These are phyloP conservation scores for Xenus cinereus DNA, from an alignment of 2,113 vertebrate genomes.

Conservation along the genomic window DNA sequence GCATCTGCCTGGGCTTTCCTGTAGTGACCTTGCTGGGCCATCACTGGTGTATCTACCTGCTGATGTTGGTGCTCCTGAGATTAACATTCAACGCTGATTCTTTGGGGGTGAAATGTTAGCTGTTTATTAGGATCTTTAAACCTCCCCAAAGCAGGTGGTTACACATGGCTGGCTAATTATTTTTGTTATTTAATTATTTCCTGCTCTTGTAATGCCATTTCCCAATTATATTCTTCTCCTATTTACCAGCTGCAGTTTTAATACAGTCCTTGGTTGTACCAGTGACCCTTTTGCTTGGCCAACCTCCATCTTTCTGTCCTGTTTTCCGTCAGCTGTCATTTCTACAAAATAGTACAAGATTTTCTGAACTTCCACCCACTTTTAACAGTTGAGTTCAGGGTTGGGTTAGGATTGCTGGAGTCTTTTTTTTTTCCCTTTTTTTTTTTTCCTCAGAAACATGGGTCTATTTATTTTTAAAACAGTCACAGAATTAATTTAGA, in stretches of 20 bases:
- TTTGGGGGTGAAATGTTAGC: background rate
- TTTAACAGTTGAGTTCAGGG: background rate
- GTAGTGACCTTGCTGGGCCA: accelerated
- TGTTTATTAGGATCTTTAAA: background rate
- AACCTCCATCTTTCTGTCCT: slow-evolving; percentile 19
- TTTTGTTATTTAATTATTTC: slow-evolving; percentile 31
- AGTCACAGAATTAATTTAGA: background rate
- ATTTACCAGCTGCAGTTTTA: slow-evolving; percentile 24
- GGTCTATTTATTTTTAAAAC: background rate
- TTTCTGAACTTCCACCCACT: background rate
- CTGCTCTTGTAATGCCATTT: background rate
- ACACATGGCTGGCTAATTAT: background rate
- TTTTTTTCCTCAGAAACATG: background rate
- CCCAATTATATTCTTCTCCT: background rate
- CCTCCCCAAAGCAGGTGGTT: background rate
- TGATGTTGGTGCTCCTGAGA: background rate
- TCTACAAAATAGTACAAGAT: background rate
- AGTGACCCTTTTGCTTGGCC: slow-evolving; percentile 18
- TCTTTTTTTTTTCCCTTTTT: background rate
- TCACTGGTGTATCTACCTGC: background rate
- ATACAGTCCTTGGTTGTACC: background rate
- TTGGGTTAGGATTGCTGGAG: background rate
- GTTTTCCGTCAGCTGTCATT: slow-evolving; percentile 40
- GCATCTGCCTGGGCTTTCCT: background rate
- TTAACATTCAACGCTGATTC: background rate